These are phyloP conservation scores for Promerops cafer DNA, from an alignment of 2,113 vertebrate genomes.

Conservation along the genomic window DNA sequence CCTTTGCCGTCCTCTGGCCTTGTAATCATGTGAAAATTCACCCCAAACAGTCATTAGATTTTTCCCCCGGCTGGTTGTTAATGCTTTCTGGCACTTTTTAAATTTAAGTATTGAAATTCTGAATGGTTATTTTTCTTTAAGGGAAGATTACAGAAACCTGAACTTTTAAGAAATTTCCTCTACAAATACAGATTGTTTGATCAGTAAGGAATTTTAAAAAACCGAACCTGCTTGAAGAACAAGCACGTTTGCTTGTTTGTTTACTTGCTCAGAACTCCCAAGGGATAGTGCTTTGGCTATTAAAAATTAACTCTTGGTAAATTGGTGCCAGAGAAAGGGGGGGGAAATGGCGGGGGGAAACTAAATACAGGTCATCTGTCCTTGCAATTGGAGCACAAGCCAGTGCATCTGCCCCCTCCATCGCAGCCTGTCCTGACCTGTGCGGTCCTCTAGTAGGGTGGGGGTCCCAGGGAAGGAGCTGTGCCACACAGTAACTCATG, in stretches of 20 bases:
- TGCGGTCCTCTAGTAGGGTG: not conserved
- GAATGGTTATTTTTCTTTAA: not conserved
- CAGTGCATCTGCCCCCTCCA: too few species aligned
- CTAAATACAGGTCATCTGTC: not conserved
- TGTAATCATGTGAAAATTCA: not conserved
- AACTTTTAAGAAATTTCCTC: not conserved
- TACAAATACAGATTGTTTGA: not conserved
- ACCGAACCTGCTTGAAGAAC: not conserved
- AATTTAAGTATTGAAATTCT: not conserved
- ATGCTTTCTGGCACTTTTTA: not conserved
- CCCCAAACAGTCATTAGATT: not conserved
- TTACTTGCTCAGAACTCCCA: not conserved
- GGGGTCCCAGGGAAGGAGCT: not conserved
- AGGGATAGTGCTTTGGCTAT: not conserved
- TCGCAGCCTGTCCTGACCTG: too few species aligned
- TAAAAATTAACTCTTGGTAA: not conserved
- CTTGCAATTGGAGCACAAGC: not conserved
- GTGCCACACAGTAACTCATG: rapidly evolving
- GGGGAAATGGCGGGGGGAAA: not conserved
- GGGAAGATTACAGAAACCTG: not conserved
- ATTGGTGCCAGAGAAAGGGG: not conserved
- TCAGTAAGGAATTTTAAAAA: not conserved
- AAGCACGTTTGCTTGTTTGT: not conserved
- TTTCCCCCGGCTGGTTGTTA: not conserved
- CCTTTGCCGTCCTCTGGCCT: not conserved